A percentile compares a stretch with the other conserved stretches of the same genome.
Evolutionary conservation across 2,797 vertebrate species (phyloP).

Genomic region (Cossypha heuglini): DNA sequence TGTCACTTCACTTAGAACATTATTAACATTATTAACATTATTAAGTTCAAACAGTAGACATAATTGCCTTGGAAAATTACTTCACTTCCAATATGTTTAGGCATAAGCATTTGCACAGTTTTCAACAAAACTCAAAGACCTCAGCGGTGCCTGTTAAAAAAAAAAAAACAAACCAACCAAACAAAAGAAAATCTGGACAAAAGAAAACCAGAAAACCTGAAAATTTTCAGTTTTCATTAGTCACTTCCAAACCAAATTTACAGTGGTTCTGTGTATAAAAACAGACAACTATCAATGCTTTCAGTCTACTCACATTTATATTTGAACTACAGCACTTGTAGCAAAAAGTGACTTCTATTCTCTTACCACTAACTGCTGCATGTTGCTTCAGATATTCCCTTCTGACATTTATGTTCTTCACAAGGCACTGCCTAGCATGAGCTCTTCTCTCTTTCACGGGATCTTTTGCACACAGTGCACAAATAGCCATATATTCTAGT

Average conservation of each 20-base stretch:
- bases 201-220: not conserved
- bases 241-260: not conserved
- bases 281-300: not conserved
- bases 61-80: not conserved
- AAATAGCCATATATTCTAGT: conserved; percentile 96
- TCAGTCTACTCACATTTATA: not conserved
- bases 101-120: not conserved
- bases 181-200: not conserved
- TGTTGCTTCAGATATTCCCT: conserved; percentile 98
- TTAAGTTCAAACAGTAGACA: not conserved
- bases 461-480: conserved; percentile 95
- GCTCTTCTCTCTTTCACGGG: conserved; percentile 95
- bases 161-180: not conserved
- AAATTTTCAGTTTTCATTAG: not conserved
- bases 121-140: not conserved
- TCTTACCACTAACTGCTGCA: conserved; percentile 92
- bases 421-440: conserved; percentile 94
- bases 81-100: not conserved
- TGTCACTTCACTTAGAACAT: not conserved
- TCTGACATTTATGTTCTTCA: conserved; percentile 96
- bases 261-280: not conserved
- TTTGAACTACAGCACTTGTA: not conserved
- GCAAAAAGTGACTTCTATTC: not conserved
- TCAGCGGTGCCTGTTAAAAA: not conserved
- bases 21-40: not conserved